Percentiles rank a stretch among this genome's conserved stretches.
Evolutionary conservation across 64 coral and sea anemone species (phyloP).

Genomic region (Stylophora pistillata): DNA sequence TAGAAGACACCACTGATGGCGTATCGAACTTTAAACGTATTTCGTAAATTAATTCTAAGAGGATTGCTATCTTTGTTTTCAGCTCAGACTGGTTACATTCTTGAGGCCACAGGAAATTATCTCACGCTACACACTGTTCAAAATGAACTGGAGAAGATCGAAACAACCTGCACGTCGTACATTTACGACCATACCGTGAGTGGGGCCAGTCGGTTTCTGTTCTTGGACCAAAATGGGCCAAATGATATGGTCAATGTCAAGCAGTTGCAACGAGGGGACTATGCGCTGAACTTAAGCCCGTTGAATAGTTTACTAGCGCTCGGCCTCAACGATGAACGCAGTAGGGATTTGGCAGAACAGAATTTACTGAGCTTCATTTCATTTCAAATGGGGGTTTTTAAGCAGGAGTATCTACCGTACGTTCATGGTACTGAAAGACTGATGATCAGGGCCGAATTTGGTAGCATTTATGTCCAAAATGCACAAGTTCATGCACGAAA

Average conservation of each 20-base stretch:
- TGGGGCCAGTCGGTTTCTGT: constrained; percentile 54
- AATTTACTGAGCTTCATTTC: constrained; percentile 10
- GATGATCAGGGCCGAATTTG: constrained; percentile 56
- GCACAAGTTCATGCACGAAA: not conserved
- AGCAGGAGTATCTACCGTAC: constrained; percentile 22
- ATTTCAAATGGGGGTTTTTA: constrained; percentile 19
- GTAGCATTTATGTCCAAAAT: constrained; percentile 71
- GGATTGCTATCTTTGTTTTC: not conserved
- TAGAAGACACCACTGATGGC: no score
- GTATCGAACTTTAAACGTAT: no score
- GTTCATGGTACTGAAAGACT: constrained; percentile 56
- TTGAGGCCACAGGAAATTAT: constrained; percentile 80
- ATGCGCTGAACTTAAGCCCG: constrained; percentile 47
- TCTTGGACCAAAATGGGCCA: constrained; percentile 58
- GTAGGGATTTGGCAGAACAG: not conserved
- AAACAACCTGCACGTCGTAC: constrained; percentile 21
- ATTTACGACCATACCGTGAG: constrained; percentile 76
- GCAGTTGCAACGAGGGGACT: constrained; percentile 52
- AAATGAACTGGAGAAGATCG: constrained; percentile 57
- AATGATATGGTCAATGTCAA: constrained; percentile 53
- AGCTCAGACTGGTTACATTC: constrained; percentile 60
- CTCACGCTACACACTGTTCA: constrained; percentile 67
- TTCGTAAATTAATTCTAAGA: not conserved
- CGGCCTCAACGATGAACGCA: not conserved
- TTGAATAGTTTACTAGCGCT: not conserved